phyloP scores from a whole-genome alignment of 2,888 invertebrate genomes.

The Nomada goodeniana region DNA sequence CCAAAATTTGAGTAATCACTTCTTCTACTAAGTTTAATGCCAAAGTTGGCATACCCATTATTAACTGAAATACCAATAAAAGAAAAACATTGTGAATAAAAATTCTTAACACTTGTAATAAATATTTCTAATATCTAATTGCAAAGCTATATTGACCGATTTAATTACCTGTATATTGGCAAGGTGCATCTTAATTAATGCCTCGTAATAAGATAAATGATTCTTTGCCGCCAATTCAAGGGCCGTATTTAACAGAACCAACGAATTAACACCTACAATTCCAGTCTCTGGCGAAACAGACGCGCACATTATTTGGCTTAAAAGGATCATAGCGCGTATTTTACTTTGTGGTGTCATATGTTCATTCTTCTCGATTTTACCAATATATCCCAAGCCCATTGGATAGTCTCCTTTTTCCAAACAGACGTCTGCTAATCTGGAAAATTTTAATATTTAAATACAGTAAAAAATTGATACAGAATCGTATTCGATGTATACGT shows the following conservation, averaged over 20 bases:
- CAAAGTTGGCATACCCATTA: constrained; percentile 91
- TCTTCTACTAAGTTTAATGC: constrained; percentile 90
- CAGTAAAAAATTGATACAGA: background rate
- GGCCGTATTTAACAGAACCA: constrained; percentile 88
- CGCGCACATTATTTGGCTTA: constrained; percentile 88
- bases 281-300: constrained; percentile 86
- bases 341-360: constrained; percentile 81
- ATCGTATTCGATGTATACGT: background rate
- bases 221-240: constrained; percentile 90
- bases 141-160: background rate
- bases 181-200: constrained; percentile 91
- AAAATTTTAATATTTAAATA: constrained; percentile 28
- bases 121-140: background rate
- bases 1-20: constrained; percentile 89
- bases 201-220: constrained; percentile 91
- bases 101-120: constrained; percentile 2
- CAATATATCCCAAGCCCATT: constrained; percentile 76
- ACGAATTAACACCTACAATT: constrained; percentile 84
- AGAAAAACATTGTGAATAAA: background rate
- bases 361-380: constrained; percentile 72
- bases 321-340: constrained; percentile 89
- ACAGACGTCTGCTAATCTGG: constrained; percentile 81
- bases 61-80: constrained; percentile 85
- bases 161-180: constrained; percentile 88
- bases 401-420: constrained; percentile 83